Percentiles rank a stretch among this genome's conserved stretches.
These are phyloP conservation scores for Trachelus iudaicus DNA, from an alignment of 2,888 invertebrate species.

Conservation along the genomic window DNA sequence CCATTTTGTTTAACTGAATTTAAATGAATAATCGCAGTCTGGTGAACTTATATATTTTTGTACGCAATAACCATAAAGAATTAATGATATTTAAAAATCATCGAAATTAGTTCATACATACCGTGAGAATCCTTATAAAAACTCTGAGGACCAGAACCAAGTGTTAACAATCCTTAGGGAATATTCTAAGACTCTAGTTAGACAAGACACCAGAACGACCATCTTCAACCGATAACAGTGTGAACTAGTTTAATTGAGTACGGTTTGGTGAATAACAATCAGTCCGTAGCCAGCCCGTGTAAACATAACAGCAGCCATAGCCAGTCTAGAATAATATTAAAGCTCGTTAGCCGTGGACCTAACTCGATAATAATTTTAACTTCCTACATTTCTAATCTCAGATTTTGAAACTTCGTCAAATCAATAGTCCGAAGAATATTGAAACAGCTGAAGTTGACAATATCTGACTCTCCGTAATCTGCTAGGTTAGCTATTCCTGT, in stretches of 20 bases:
- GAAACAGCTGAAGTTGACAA: not conserved
- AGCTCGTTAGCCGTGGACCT: not conserved
- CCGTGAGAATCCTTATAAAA: not conserved
- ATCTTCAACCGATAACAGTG: slow-evolving; percentile 12
- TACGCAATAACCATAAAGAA: not conserved
- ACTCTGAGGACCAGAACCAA: not conserved
- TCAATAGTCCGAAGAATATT: not conserved
- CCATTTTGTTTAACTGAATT: not conserved
- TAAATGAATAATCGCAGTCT: not conserved
- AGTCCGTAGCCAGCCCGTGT: slow-evolving; percentile 11
- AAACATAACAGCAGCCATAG: not conserved
- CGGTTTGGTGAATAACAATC: slow-evolving; percentile 16
- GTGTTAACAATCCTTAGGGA: not conserved
- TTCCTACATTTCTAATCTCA: not conserved
- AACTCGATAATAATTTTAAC: not conserved
- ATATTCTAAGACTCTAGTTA: not conserved
- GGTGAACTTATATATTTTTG: not conserved
- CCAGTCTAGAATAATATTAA: not conserved
- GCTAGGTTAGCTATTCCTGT: not conserved
- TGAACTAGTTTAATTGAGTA: slow-evolving; percentile 17
- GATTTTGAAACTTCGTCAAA: not conserved
- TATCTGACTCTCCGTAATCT: not conserved
- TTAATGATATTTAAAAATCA: not conserved
- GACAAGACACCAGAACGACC: not conserved
- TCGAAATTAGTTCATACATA: not conserved